Evolutionary conservation across 2,797 vertebrate species (phyloP), one percentile per base, ranked within the genome.

Genomic region (Sebastes wilsoni): DNA sequence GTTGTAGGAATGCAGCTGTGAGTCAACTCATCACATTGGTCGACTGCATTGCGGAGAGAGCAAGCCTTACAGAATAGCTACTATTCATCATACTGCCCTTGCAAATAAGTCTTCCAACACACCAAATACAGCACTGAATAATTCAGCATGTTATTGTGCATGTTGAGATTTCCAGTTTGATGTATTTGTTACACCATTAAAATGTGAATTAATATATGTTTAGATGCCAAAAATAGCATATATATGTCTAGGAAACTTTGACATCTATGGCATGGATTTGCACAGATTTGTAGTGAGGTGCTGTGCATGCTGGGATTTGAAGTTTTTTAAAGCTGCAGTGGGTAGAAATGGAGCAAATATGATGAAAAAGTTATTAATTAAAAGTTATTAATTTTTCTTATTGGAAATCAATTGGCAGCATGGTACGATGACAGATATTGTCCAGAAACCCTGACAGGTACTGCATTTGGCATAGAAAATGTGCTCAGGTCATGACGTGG

Each of bases 31-130:
- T 46, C 80, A 56, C 66, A 28, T 23, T 66, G 81, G 66, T 74
- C 76, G 87, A 88, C 93, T 92, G 93, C 92, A 94, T 89, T 94
- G 93, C 90, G 89, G 91, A 90, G 83, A 56, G 28, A 81, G 67
- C 82, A 82, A 79, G 75, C 62, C 70, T 61, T 38, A 62, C 69
- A 90, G 73, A 77, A 65, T 20, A 72, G 64, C 49, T 79, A 38
- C 52, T 70, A 4, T 23, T 64, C 52, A 25, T 42, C 54, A 38
- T 22, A 22, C 55, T 36, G 65, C 18, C 13, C n/a, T 23, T 61
- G 20, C 22, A n/a, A 60, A 60, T 18, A 32, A 66, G 42, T 32
- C 22, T 16, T 38, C 7, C 6, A 56, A 1, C 16, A 3, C 22
- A 22, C 13, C 36, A 55, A 49, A 8, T 22, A 4, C 6, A 30